Percentiles rank a stretch among this genome's conserved stretches.
Conservation (phyloP, 2,888 invertebrate species). For the Gerris lacustris region DNA sequence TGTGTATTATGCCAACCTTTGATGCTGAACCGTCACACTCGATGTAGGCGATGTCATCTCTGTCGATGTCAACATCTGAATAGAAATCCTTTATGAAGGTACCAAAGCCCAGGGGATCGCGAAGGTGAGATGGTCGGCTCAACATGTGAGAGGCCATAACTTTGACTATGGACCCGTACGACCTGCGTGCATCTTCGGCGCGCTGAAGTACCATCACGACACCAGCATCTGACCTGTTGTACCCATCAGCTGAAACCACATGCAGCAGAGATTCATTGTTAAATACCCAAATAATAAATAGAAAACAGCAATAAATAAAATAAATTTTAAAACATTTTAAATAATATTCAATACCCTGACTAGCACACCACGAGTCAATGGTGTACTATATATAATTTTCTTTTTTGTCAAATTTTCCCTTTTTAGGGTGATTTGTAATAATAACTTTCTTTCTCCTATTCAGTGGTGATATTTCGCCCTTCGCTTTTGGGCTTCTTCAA, state of each 20-base stretch:
- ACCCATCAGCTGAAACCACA: conserved; percentile 37
- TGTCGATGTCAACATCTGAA: conserved; percentile 40
- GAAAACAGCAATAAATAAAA: not conserved
- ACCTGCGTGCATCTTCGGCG: conserved; percentile 36
- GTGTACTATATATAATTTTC: too few species aligned
- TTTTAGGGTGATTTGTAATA: too few species aligned
- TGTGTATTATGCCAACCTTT: too few species aligned
- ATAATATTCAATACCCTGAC: too few species aligned
- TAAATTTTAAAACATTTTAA: too few species aligned
- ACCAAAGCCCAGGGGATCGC: conserved; percentile 27
- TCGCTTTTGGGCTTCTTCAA: too few species aligned
- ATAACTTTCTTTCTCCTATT: too few species aligned
- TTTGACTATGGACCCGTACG: conserved; percentile 45
- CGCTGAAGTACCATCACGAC: conserved; percentile 39
- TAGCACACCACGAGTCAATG: too few species aligned
- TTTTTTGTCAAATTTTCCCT: too few species aligned
- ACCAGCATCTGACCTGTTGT: conserved; percentile 40
- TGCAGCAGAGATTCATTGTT: too few species aligned
- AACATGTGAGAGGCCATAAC: conserved; percentile 28
- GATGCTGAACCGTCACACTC: conserved; percentile 44
- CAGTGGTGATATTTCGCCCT: too few species aligned
- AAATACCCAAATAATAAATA: too few species aligned
- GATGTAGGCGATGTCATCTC: conserved; percentile 42
- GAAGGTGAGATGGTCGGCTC: not conserved
- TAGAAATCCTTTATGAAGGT: conserved; percentile 38